phyloP scores from a whole-genome alignment of 2,888 invertebrate genomes.

The Girardia tigrina region DNA sequence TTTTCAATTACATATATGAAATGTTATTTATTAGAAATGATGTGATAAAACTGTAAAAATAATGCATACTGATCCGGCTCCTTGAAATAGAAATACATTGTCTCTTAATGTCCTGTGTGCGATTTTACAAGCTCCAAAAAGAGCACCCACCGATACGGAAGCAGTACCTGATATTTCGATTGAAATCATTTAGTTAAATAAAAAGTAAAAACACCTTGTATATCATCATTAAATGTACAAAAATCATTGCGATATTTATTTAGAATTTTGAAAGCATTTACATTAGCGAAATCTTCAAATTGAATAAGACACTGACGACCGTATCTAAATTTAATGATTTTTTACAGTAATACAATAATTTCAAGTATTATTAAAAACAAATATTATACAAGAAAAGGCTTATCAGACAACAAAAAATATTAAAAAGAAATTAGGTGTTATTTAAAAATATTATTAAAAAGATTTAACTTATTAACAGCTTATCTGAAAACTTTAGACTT shows the following conservation, averaged over 20 bases:
- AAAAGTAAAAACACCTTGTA: constrained; percentile 82
- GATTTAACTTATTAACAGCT: too few relatives aligned
- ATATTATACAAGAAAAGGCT: too few relatives aligned
- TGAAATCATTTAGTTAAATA: constrained; percentile 87
- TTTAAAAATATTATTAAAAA: too few relatives aligned
- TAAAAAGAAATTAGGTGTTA: too few relatives aligned
- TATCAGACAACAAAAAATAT: too few relatives aligned
- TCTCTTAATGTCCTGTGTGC: neutral
- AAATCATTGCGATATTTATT: constrained; percentile 72
- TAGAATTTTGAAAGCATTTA: constrained; percentile 82
- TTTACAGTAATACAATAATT: constrained; percentile 28
- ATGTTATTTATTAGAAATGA: too few relatives aligned
- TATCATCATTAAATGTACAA: constrained; percentile 97
- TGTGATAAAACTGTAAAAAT: too few relatives aligned
- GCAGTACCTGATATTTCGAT: constrained; percentile 51
- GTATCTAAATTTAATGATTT: constrained; percentile 49
- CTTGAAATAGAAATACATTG: constrained; percentile 25
- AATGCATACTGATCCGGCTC: constrained; percentile 60
- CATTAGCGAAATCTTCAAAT: constrained; percentile 96
- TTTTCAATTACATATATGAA: too few relatives aligned
- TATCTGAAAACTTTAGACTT: too few relatives aligned
- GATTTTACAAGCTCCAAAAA: neutral
- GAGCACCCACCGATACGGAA: neutral
- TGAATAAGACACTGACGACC: constrained; percentile 56
- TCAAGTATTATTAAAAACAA: too few relatives aligned